phyloP scores from a whole-genome alignment of 1,140 invertebrate genomes.

The Zaprionus nigranus region DNA sequence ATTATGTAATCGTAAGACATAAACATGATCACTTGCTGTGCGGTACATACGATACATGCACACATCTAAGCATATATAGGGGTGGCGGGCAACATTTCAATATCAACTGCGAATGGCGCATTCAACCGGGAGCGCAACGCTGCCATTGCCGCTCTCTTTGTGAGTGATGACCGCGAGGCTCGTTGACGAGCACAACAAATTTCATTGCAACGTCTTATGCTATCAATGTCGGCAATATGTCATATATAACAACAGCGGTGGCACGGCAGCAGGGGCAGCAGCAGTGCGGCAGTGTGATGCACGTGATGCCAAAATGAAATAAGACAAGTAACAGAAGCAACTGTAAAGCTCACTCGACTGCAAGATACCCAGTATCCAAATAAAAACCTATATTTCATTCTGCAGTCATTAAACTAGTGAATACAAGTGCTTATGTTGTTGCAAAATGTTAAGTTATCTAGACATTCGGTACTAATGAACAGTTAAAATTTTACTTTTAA shows the following conservation, averaged over 20 bases:
- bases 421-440: too few species aligned
- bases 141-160: constrained; percentile 26
- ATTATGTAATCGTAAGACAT: neutral
- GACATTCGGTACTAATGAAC: too few species aligned
- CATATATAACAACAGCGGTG: constrained; percentile 67
- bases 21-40: neutral
- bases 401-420: too few species aligned
- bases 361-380: neutral
- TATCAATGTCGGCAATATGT: constrained; percentile 81
- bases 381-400: neutral
- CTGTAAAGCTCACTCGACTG: neutral
- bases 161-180: constrained; percentile 67
- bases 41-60: neutral
- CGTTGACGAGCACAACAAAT: constrained; percentile 79
- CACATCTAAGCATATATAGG: neutral
- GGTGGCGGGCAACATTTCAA: constrained; percentile 32
- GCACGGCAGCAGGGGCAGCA: constrained; percentile 32
- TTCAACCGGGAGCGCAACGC: constrained; percentile 18
- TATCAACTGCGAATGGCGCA: constrained; percentile 10
- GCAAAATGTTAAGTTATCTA: too few species aligned
- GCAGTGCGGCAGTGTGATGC: constrained; percentile 42
- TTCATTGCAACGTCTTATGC: constrained; percentile 76
- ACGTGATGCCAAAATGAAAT: constrained; percentile 65
- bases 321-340: neutral
- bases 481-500: too few species aligned